Base-by-base conservation (phyloP, 2,113 vertebrate species). In the Tragelaphus imberbis region DNA sequence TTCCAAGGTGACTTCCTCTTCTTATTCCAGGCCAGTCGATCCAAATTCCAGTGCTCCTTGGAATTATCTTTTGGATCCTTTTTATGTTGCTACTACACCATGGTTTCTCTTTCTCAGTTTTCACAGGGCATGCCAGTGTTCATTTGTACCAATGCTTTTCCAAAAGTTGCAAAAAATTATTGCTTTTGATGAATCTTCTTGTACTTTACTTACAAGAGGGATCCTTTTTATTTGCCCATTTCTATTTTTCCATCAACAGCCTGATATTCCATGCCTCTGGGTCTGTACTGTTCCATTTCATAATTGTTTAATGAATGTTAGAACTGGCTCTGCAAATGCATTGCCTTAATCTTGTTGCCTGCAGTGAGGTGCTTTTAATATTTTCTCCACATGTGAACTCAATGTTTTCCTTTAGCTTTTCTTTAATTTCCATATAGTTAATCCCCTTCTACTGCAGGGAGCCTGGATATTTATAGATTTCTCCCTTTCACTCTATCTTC, bases 331-430 rank as follows among this genome's bases (percentile, higher is more conserved):
- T 90, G 21, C 68, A 97, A 94, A 93, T 91, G 87, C 56, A 94
- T 93, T 90, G 97, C 92, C 94, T 91, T 96, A 96, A 95, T 97
- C 81, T 95, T 47, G 15, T 96, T 94, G 94, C 97, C 97, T 77
- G 92, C 82, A 96, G 97, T 96, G 89, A 82, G 94, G 93, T 61
- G 63, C 92, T 97, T 93, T 98, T 97, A 97, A 97, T 97, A 95
- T 98, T 96, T 96, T 96, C 91, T 97, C 91, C 81, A 87, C 88
- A 95, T 97, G 95, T 81, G 95, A 96, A 82, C 68, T 77, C 65
- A 47, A 53, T 80, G 27, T 95, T 97, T 97, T 93, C 71, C 91
- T 95, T 92, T 84, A 91, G 88, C 58, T 58, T 96, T 97, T 96
- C 77, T 97, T 96, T 96, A 86, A 91, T 96, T 98, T 97, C 97